Evolutionary conservation across 2,888 invertebrate genomes (phyloP).

Genomic region (Stramonita haemastoma): DNA sequence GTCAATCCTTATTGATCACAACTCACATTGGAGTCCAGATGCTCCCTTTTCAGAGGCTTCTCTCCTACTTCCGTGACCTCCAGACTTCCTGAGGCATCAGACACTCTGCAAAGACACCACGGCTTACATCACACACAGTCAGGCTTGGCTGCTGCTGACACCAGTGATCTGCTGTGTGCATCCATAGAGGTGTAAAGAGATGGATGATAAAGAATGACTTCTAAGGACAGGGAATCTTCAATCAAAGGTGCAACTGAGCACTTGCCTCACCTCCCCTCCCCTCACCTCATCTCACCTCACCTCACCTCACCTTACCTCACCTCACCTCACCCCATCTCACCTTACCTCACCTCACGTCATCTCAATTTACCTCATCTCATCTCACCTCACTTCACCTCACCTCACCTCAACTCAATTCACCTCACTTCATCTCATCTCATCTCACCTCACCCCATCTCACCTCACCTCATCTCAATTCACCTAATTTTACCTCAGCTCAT

Average conservation of each 20-base stretch:
- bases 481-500: not conserved
- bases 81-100: constrained; percentile 56
- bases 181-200: too few relatives aligned
- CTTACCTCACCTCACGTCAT: not conserved
- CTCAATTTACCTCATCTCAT: not conserved
- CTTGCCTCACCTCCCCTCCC: too few relatives aligned
- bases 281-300: too few relatives aligned
- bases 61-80: constrained; percentile 79
- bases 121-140: too few relatives aligned
- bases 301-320: too few relatives aligned
- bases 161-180: too few relatives aligned
- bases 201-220: too few relatives aligned
- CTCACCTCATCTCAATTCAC: not conserved
- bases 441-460: not conserved
- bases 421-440: not conserved
- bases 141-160: too few relatives aligned
- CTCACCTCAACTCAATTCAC: not conserved
- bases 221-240: too few relatives aligned
- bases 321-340: too few relatives aligned
- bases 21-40: constrained; percentile 84
- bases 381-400: not conserved
- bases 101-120: constrained; percentile 52
- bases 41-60: constrained; percentile 86
- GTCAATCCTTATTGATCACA: not conserved
- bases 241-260: too few relatives aligned